These are phyloP conservation scores for Diceros bicornis DNA, from an alignment of 2,797 vertebrate genomes.

Conservation along the genomic window DNA sequence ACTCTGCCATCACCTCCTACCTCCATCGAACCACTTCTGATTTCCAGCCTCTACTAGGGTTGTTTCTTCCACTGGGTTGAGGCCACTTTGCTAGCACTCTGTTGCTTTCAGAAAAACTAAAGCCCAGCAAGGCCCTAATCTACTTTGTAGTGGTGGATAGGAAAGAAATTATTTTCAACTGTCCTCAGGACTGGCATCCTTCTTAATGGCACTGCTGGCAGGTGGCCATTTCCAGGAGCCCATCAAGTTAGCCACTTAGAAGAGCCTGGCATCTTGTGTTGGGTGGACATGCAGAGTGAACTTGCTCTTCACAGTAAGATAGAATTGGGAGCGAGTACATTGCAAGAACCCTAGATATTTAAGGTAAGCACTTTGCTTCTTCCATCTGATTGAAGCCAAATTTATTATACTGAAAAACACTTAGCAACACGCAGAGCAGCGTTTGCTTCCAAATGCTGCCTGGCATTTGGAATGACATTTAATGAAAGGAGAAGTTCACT, in stretches of 20 bases:
- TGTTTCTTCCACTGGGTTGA: not conserved
- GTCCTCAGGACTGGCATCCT: not conserved
- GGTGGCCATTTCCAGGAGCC: constrained; percentile 41
- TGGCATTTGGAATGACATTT: constrained; percentile 76
- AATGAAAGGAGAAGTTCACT: constrained; percentile 78
- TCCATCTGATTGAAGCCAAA: constrained; percentile 67
- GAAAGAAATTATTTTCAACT: constrained; percentile 45
- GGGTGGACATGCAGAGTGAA: not conserved
- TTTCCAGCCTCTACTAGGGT: not conserved
- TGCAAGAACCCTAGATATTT: constrained; percentile 51
- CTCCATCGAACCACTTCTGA: not conserved
- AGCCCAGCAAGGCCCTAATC: constrained; percentile 23
- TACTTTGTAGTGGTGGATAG: constrained; percentile 13
- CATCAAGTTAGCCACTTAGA: constrained; percentile 18
- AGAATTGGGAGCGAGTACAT: not conserved
- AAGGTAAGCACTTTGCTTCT: constrained; percentile 56
- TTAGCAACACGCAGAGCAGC: not conserved
- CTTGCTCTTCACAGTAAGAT: not conserved
- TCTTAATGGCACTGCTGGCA: constrained; percentile 36
- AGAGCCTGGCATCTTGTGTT: not conserved
- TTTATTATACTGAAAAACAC: constrained; percentile 70
- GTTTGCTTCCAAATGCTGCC: constrained; percentile 76
- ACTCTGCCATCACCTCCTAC: not conserved
- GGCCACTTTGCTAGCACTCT: not conserved
- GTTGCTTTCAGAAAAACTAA: constrained; percentile 47